phyloP scores from a whole-genome alignment of 2,888 invertebrate genomes.

The Melipona beecheii region DNA sequence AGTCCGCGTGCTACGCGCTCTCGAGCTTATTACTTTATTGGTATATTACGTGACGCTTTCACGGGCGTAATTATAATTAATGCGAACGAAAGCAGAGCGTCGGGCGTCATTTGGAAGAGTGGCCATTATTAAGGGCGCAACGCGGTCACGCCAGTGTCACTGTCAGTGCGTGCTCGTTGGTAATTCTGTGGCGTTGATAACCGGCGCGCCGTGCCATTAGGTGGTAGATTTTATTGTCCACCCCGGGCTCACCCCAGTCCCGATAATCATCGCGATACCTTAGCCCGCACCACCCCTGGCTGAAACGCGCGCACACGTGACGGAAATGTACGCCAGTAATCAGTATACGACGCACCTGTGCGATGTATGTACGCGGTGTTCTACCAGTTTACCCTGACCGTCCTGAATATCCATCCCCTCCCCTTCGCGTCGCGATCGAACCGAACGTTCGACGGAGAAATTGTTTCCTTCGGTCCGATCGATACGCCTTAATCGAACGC shows the following conservation, averaged over 20 bases:
- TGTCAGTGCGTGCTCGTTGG: slow-evolving; percentile 68
- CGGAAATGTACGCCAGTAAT: slow-evolving; percentile 59
- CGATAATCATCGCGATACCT: slow-evolving; percentile 70
- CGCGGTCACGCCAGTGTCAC: slow-evolving; percentile 61
- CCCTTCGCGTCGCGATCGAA: neutral
- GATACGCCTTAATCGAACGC: neutral
- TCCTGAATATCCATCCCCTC: neutral
- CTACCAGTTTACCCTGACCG: neutral
- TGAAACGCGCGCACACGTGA: slow-evolving; percentile 61
- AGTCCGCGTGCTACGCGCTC: slow-evolving; percentile 19
- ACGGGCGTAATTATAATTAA: slow-evolving; percentile 65
- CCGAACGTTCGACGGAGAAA: slow-evolving; percentile 8
- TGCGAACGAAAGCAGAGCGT: slow-evolving; percentile 31
- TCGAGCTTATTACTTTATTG: slow-evolving; percentile 57
- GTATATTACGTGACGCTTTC: slow-evolving; percentile 56
- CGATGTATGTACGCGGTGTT: slow-evolving; percentile 18
- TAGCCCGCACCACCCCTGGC: slow-evolving; percentile 43
- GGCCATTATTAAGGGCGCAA: slow-evolving; percentile 49
- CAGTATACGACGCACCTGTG: slow-evolving; percentile 54
- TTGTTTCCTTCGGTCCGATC: slow-evolving; percentile 22
- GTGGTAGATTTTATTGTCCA: slow-evolving; percentile 70
- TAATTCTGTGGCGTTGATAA: slow-evolving; percentile 67
- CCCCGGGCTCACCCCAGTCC: slow-evolving; percentile 39
- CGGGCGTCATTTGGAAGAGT: slow-evolving; percentile 52
- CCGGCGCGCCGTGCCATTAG: slow-evolving; percentile 64